Evolutionary conservation across 1,140 invertebrate species (phyloP), one percentile per base, ranked within the genome.

Genomic region (Leptonema lineaticorne): DNA sequence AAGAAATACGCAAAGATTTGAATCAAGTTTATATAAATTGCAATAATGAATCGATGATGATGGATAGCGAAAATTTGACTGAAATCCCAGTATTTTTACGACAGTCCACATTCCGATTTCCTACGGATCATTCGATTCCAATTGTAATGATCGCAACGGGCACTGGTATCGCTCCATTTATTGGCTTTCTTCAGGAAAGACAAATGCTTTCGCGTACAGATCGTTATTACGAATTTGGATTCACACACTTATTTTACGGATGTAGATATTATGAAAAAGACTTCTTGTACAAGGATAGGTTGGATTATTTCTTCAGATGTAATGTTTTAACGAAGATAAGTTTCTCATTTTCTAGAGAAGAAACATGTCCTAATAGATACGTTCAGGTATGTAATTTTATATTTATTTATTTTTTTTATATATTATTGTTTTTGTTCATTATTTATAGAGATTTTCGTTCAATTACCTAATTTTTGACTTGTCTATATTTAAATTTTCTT

Each of bases 111-210:
- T 91, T 87, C 78, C 78, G 58, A 75, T 68, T 87, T 82, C 74
- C 86, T 76, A 77, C 74, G 69, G 84, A 84, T 81, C 74, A 78
- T 70, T 76, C 68, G 74, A 79, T 53, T 74, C 89, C 90, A 37
- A 76, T 92, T 30, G 86, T 95, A 68, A 85, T 95, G 77, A 87
- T 96, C 69, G 90, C 89, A 4, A 87, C 92, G 67, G 94, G 94
- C 14, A 94, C 92, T 29, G 94, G 92, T 11, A 78, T 94, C 22
- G 87, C 93, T 7, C 93, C 93, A 1, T 96, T 93, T 75, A 85
- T 86, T 68, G 86, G 87, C 14, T 90, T 89, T 74, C 73, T 89
- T 14, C 77, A 85, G 73, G 85, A 89, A 75, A 82, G 84, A 66
- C 71, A 78, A 76, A 20, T 73, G 68, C 66, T 79, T 64, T 74